Evolutionary conservation across 2,888 invertebrate species (phyloP).

Genomic region (Acronicta psi): DNA sequence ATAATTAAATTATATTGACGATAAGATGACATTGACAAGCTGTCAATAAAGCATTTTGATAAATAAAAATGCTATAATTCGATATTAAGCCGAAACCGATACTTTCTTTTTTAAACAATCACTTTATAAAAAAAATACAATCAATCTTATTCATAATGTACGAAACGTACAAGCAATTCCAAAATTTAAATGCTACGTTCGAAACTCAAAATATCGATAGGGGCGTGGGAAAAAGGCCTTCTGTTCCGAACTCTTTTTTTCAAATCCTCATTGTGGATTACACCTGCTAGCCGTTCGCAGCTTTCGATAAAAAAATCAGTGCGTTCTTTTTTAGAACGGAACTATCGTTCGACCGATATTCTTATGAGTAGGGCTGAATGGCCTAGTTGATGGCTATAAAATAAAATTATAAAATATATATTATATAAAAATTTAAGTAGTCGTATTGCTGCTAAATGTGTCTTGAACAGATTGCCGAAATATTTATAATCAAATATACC

Average conservation of each 20-base stretch:
- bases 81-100: no score
- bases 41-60: no score
- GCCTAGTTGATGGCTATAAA: slow-evolving; percentile 32
- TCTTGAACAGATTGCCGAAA: no score
- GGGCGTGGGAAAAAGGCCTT: slow-evolving; percentile 88
- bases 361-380: slow-evolving; percentile 62
- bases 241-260: slow-evolving; percentile 85
- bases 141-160: slow-evolving; percentile 30
- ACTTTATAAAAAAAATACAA: no score
- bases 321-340: slow-evolving; percentile 79
- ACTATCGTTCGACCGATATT: slow-evolving; percentile 78
- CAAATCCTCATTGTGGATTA: slow-evolving; percentile 86
- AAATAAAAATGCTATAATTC: no score
- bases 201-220: slow-evolving; percentile 79
- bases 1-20: no score
- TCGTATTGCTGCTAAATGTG: no score
- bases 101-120: no score
- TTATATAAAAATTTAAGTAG: no score
- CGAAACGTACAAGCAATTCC: slow-evolving; percentile 15
- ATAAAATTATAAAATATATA: not conserved
- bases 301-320: slow-evolving; percentile 86
- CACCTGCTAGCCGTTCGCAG: slow-evolving; percentile 88
- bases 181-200: slow-evolving; percentile 66
- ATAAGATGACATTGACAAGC: no score
- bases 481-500: no score